These are phyloP conservation scores for Glaucopsyche alexis DNA, from an alignment of 2,888 invertebrate species.

Conservation along the genomic window DNA sequence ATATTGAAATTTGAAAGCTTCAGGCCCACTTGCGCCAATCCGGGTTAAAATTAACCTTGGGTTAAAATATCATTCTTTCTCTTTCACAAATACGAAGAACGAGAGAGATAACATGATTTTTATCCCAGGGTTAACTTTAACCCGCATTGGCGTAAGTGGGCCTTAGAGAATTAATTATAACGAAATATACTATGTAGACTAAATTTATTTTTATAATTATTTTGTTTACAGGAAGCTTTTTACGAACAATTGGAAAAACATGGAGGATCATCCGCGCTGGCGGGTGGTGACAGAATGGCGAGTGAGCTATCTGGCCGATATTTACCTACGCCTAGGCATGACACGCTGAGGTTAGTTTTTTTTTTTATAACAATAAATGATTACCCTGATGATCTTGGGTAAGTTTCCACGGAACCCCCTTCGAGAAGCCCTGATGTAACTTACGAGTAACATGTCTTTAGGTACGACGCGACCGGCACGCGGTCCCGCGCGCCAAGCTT, in stretches of 20 bases:
- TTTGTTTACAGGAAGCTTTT: constrained; percentile 88
- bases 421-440: too few relatives aligned
- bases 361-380: neutral
- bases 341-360: constrained; percentile 50
- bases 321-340: constrained; percentile 61
- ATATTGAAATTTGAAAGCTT: too few relatives aligned
- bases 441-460: constrained; percentile 16
- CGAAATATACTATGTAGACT: neutral
- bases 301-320: constrained; percentile 62
- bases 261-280: constrained; percentile 76
- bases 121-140: too few relatives aligned
- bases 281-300: constrained; percentile 71
- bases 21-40: too few relatives aligned
- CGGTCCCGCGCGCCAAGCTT: constrained; percentile 74
- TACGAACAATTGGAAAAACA: constrained; percentile 94
- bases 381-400: neutral
- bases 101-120: too few relatives aligned
- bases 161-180: neutral
- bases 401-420: too few relatives aligned
- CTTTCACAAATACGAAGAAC: too few relatives aligned
- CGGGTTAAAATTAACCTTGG: too few relatives aligned
- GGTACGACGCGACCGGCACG: constrained; percentile 68
- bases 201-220: neutral
- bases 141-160: too few relatives aligned
- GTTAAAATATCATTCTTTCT: too few relatives aligned